These are phyloP conservation scores for Anguilla rostrata DNA, from an alignment of 2,113 vertebrate genomes.

Conservation along the genomic window DNA sequence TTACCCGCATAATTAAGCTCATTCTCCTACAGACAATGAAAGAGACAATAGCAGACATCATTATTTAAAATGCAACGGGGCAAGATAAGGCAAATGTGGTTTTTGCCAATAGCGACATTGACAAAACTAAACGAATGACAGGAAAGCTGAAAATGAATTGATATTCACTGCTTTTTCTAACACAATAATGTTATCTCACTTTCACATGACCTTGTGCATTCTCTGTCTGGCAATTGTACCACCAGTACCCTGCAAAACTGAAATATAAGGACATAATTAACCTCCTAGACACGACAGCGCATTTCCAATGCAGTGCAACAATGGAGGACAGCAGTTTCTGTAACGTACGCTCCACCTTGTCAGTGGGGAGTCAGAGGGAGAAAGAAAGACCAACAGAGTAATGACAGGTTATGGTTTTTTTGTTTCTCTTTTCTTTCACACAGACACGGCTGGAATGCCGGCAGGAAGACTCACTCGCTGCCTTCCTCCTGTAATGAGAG, in stretches of 20 bases:
- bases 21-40: neutral
- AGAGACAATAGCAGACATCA: conserved; percentile 20
- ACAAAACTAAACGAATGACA: neutral
- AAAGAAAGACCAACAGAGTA: neutral
- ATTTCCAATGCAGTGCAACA: neutral
- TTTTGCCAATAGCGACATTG: conserved; percentile 13
- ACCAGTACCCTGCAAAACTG: conserved; percentile 18
- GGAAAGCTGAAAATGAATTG: conserved; percentile 17
- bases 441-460: neutral
- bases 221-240: conserved; percentile 17
- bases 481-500: neutral
- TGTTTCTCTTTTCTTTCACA: neutral
- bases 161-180: conserved; percentile 17
- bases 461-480: neutral
- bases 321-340: neutral
- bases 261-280: conserved; percentile 8
- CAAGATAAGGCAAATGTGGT: conserved; percentile 7
- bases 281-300: neutral
- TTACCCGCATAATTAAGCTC: conserved; percentile 14
- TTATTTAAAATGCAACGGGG: conserved; percentile 6
- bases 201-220: conserved; percentile 33
- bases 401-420: neutral
- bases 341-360: neutral
- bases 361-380: neutral
- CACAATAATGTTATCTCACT: conserved; percentile 41